Evolutionary conservation across 2,888 invertebrate species (phyloP).

Genomic region (Automeris io): DNA sequence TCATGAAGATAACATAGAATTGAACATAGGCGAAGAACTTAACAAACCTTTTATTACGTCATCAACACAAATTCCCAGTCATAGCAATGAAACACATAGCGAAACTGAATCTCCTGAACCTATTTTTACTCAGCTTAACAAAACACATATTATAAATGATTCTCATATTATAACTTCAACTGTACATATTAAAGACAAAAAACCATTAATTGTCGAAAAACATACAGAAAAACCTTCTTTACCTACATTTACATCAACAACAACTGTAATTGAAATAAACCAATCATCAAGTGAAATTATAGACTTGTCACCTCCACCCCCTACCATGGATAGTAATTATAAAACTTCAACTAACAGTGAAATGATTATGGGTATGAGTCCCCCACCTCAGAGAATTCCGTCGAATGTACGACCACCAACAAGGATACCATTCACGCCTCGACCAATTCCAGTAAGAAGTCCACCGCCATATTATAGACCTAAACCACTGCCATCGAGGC

Average conservation of each 20-base stretch:
- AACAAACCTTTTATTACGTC: constrained; percentile 29
- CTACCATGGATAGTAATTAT: constrained; percentile 57
- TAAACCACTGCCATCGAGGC: constrained; percentile 46
- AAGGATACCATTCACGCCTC: constrained; percentile 41
- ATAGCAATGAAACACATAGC: constrained; percentile 25
- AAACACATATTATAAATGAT: constrained; percentile 36
- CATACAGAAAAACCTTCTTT: constrained; percentile 43
- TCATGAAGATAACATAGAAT: constrained; percentile 57
- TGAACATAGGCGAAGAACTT: constrained; percentile 68
- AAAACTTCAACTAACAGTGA: constrained; percentile 65
- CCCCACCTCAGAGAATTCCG: constrained; percentile 62
- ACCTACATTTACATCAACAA: constrained; percentile 48
- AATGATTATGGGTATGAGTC: constrained; percentile 75
- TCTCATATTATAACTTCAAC: constrained; percentile 69
- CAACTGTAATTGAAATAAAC: constrained; percentile 40
- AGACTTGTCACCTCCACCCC: constrained; percentile 71
- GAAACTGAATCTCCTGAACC: constrained; percentile 43
- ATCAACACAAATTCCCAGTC: constrained; percentile 28
- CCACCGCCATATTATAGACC: constrained; percentile 52
- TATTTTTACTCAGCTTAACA: constrained; percentile 35
- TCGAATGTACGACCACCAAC: constrained; percentile 40
- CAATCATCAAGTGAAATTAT: constrained; percentile 58
- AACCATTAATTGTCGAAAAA: constrained; percentile 58
- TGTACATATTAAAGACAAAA: constrained; percentile 62
- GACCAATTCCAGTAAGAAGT: constrained; percentile 51